These are phyloP conservation scores for Taphrorychus bicolor DNA, from an alignment of 2,888 invertebrate genomes.

Conservation along the genomic window DNA sequence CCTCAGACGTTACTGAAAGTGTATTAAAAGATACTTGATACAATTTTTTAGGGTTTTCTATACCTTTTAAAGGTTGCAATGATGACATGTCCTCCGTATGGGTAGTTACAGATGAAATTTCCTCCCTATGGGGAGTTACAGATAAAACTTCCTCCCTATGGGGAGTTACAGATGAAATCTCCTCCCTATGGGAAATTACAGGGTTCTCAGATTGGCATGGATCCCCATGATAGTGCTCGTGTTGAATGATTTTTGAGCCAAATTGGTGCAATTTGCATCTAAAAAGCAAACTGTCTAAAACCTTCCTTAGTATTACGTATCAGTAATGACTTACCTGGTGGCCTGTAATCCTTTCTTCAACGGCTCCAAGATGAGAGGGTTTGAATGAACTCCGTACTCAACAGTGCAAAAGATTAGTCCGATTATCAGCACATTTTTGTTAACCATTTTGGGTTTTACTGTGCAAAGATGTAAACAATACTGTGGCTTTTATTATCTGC, in stretches of 20 bases:
- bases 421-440: not conserved
- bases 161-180: not conserved
- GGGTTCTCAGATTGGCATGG: not conserved
- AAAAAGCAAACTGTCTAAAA: not conserved
- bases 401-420: not conserved
- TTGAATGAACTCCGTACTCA: not conserved
- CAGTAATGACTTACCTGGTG: not conserved
- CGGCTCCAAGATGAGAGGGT: not conserved
- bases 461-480: not conserved
- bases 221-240: not conserved
- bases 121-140: not conserved
- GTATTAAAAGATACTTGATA: too few species aligned
- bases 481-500: not conserved
- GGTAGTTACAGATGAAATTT: not conserved
- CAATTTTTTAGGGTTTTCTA: too few species aligned
- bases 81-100: not conserved
- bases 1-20: constrained; percentile 2
- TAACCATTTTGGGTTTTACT: not conserved
- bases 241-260: not conserved
- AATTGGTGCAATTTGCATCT: constrained; percentile 13
- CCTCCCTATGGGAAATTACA: not conserved
- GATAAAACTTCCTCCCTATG: not conserved
- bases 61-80: not conserved
- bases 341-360: not conserved
- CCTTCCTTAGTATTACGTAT: not conserved